Conservation (phyloP, 2,113 vertebrate species). For the Stomatorhinus ivindoensis region DNA sequence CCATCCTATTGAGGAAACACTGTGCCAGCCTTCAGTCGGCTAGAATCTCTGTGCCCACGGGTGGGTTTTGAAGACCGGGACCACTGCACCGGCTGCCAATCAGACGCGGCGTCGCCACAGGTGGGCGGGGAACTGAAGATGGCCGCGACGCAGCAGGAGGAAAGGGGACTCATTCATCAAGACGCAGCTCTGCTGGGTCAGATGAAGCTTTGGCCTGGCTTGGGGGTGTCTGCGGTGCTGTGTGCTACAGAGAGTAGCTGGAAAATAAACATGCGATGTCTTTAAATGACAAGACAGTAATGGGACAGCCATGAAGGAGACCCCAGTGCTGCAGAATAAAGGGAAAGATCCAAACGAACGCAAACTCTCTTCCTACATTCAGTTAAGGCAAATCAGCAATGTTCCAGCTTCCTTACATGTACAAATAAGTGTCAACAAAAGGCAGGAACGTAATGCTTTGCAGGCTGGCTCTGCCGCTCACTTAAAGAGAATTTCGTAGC, state of each 20-base stretch:
- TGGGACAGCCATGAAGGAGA: not conserved
- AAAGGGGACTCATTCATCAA: not conserved
- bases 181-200: not conserved
- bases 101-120: not conserved
- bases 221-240: not conserved
- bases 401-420: not conserved
- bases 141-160: not conserved
- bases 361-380: not conserved
- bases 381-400: not conserved
- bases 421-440: not conserved
- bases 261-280: not conserved
- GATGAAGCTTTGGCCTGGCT: not conserved
- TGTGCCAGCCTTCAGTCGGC: not conserved
- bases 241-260: not conserved
- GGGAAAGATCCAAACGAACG: not conserved
- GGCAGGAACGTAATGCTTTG: not conserved
- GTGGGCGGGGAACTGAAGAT: not conserved
- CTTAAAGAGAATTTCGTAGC: not conserved
- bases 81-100: not conserved
- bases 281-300: not conserved
- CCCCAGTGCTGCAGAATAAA: not conserved
- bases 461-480: not conserved
- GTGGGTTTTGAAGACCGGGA: not conserved
- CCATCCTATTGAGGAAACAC: not conserved
- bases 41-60: not conserved